Evolutionary conservation across 2,888 invertebrate species (phyloP).

Genomic region (Caenorhabditis sulstoni): DNA sequence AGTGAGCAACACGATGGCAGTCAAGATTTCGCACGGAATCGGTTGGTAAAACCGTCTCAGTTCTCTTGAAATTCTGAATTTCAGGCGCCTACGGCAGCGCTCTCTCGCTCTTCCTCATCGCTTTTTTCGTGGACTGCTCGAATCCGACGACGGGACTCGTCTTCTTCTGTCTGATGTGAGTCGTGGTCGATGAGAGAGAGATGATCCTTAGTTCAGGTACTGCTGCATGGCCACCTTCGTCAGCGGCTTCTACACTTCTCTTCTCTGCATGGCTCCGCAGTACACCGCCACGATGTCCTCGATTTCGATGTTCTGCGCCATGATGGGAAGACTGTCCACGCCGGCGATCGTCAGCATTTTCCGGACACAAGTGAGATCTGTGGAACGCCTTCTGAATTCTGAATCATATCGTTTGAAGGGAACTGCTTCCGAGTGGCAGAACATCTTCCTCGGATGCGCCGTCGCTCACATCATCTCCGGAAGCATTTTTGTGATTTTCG

Average conservation of each 20-base stretch:
- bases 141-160: conserved; percentile 63
- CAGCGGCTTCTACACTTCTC: conserved; percentile 71
- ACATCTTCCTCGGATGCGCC: conserved; percentile 53
- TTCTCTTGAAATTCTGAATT: conserved; percentile 13
- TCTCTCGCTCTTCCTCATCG: conserved; percentile 62
- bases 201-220: conserved; percentile 45
- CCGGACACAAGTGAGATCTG: conserved; percentile 57
- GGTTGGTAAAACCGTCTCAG: conserved; percentile 21
- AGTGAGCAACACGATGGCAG: conserved; percentile 60
- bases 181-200: neutral
- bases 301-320: conserved; percentile 69
- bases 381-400: neutral
- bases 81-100: conserved; percentile 63
- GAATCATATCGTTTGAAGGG: conserved; percentile 41
- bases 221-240: conserved; percentile 61
- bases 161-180: conserved; percentile 64
- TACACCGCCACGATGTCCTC: conserved; percentile 73
- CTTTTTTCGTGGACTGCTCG: conserved; percentile 71
- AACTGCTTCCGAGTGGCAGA: conserved; percentile 58
- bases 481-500: conserved; percentile 61
- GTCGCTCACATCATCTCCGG: conserved; percentile 54
- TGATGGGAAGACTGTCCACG: conserved; percentile 64
- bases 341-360: conserved; percentile 63
- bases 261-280: conserved; percentile 70
- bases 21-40: conserved; percentile 65